phyloP scores from a whole-genome alignment of 1,140 invertebrate species.

The Apis laboriosa region DNA sequence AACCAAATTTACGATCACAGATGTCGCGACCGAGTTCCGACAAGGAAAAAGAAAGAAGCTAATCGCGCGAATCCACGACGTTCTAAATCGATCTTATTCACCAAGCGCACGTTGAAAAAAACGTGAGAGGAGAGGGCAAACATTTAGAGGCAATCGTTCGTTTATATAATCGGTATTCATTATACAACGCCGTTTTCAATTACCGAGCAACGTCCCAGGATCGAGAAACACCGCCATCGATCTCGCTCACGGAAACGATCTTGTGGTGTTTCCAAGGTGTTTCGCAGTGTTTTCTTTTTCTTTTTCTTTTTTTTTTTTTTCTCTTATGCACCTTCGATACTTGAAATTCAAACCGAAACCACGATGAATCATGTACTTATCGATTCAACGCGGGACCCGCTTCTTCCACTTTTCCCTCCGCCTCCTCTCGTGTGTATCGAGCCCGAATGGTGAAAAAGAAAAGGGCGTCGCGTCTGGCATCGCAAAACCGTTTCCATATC shows the following conservation, averaged over 20 bases:
- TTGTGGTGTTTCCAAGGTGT: conserved; percentile 37
- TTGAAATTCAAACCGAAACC: conserved; percentile 76
- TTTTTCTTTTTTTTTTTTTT: not conserved
- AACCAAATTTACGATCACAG: too few relatives aligned
- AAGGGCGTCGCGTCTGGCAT: conserved; percentile 66
- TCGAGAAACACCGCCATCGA: conserved; percentile 25
- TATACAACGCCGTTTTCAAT: conserved; percentile 3
- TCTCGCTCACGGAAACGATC: conserved; percentile 17
- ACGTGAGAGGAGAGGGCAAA: not conserved
- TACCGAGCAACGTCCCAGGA: not conserved
- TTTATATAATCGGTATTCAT: conserved; percentile 1
- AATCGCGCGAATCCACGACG: too few relatives aligned
- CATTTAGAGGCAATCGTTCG: not conserved
- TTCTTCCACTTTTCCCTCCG: conserved; percentile 64
- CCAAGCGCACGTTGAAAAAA: too few relatives aligned
- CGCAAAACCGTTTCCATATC: conserved; percentile 56
- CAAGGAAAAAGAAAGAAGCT: too few relatives aligned
- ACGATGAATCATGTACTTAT: conserved; percentile 76
- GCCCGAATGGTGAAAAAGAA: conserved; percentile 59
- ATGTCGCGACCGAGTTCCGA: too few relatives aligned
- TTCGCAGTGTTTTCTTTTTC: not conserved
- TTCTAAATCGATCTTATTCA: too few relatives aligned
- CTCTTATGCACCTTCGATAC: conserved; percentile 44
- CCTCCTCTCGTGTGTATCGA: conserved; percentile 50
- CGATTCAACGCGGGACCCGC: conserved; percentile 72